These are phyloP conservation scores for Phortica okadai DNA, from an alignment of 2,888 invertebrate species.

Conservation along the genomic window DNA sequence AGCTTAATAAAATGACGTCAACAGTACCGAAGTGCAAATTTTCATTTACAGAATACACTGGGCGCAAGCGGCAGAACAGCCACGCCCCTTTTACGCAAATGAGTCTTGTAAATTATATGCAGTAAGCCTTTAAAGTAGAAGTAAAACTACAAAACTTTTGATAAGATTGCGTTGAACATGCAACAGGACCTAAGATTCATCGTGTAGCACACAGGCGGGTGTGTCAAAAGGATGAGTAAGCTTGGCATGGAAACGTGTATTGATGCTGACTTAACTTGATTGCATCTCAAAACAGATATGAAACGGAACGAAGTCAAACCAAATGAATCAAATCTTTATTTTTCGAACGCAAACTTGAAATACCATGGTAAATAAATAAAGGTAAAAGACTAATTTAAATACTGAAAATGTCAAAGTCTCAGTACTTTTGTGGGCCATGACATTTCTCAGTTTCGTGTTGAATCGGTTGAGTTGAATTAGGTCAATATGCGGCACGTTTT, in stretches of 20 bases:
- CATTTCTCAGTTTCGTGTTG: too few species aligned
- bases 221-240: background rate
- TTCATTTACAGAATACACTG: constrained; percentile 49
- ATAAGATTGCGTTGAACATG: constrained; percentile 15
- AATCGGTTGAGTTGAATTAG: too few species aligned
- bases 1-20: constrained; percentile 71
- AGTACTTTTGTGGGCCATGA: too few species aligned
- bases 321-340: too few species aligned
- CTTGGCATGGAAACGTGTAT: background rate
- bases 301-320: background rate
- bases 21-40: constrained; percentile 71
- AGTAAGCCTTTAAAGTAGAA: constrained; percentile 25
- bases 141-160: constrained; percentile 17
- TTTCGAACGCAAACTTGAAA: too few species aligned
- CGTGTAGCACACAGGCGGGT: background rate
- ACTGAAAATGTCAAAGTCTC: too few species aligned
- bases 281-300: background rate
- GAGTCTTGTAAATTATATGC: constrained; percentile 32
- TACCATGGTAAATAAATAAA: too few species aligned
- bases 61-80: background rate
- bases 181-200: background rate
- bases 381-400: too few species aligned
- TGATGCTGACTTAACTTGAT: background rate
- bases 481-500: too few species aligned
- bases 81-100: constrained; percentile 12